A percentile compares a stretch with the other conserved stretches of the same genome.
Conservation (phyloP, 2,888 invertebrate species). For the Oligia latruncula region DNA sequence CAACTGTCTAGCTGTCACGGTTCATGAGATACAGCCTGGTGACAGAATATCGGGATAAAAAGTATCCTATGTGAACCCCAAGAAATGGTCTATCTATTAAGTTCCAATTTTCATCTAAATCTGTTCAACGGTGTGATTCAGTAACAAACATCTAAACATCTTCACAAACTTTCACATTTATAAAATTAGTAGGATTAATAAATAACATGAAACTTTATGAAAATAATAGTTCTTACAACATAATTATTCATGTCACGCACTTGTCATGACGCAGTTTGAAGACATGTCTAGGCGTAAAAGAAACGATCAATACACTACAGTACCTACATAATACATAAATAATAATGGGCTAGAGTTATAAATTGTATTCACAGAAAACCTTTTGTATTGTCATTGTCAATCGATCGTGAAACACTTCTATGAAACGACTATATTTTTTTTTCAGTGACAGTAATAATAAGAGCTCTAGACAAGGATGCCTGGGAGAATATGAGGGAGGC, state of each 20-base stretch:
- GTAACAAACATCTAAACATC: too few relatives aligned
- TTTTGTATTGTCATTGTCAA: slow-evolving; percentile 21
- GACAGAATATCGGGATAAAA: too few relatives aligned
- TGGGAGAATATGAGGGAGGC: too few relatives aligned
- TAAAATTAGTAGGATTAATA: too few relatives aligned
- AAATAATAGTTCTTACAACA: not conserved
- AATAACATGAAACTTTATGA: slow-evolving; percentile 19
- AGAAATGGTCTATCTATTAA: too few relatives aligned
- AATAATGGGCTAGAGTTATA: not conserved
- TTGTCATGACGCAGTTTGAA: not conserved
- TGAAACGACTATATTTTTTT: not conserved
- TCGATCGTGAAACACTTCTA: slow-evolving; percentile 4
- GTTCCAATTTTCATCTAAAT: too few relatives aligned
- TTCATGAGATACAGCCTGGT: too few relatives aligned
- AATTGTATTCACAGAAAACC: not conserved
- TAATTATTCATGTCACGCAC: not conserved
- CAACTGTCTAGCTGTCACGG: too few relatives aligned
- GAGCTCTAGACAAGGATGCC: too few relatives aligned
- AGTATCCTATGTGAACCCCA: too few relatives aligned
- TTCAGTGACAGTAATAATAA: not conserved
- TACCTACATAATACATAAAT: not conserved
- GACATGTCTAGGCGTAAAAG: not conserved
- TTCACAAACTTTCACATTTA: too few relatives aligned
- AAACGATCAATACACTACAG: slow-evolving; percentile 9
- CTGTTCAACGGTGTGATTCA: too few relatives aligned